Base-by-base conservation (phyloP, 92 coral and sea anemone genomes). In the Scolanthus callimorphus region DNA sequence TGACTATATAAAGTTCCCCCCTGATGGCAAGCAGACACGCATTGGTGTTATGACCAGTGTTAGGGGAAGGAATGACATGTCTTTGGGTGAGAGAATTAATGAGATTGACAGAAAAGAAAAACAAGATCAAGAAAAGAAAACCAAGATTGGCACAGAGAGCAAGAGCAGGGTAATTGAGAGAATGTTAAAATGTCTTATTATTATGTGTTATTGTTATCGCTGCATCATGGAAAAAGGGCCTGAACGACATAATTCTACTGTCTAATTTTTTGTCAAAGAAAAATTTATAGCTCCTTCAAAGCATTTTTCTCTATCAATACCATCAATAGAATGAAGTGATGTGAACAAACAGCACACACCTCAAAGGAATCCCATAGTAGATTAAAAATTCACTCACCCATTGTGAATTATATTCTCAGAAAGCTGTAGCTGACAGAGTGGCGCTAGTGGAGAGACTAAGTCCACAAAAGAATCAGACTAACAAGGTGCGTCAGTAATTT, bases 1-100 rank as follows among this genome's bases (percentile, higher is more conserved):
- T 66, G 99, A 94, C 57, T 74, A 89, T 53, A 79, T 94, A 44
- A 84, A 86, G 53, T 94, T 94, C 57, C 99, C 99, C 37, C 89
- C 97, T 21, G 85, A 84, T 25, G 74, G 73, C 20, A 84, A 79
- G 54, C 78, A 74, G 39, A 70, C 89, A 24, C 74, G 87, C 24
- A 76, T 77, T 49, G 99, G 96, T 15, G 80, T 94, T 46, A 88
- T 94, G 62, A 80, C 86, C 45, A 83, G 80, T 69, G 49, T 69
- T 10, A 74, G 65, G 47, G 75, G 47, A 15, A 55, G 58, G 65
- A 27, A 11, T 9, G 52, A 46, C 17, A 4, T 46, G 23, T 4
- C 52, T 46, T 4, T 9, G 13, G 48, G 29, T 37, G 63, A 24
- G 23, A 55, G 23, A 0, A 50, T 31, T 3, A 50, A 50, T 34